Evolutionary conservation across 1,140 invertebrate genomes (phyloP).

Genomic region (Arion vulgaris): DNA sequence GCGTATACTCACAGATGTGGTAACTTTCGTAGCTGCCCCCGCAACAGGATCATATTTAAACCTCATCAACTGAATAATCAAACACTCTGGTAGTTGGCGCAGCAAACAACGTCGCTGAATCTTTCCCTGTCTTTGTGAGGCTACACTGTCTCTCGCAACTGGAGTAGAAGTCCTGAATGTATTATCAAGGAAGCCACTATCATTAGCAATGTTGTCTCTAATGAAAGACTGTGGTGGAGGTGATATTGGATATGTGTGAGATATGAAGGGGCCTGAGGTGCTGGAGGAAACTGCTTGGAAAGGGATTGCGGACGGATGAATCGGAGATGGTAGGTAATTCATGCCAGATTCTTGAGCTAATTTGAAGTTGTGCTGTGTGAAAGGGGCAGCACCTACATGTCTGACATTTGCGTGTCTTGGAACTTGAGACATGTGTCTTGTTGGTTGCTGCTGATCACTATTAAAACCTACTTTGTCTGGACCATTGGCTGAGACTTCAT

Average conservation of each 20-base stretch:
- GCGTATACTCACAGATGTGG: conserved; percentile 63
- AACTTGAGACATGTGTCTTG: conserved; percentile 1
- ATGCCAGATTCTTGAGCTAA: conserved; percentile 14
- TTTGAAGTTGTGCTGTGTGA: background rate
- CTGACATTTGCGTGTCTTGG: background rate
- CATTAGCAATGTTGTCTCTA: conserved; percentile 50
- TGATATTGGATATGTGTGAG: background rate
- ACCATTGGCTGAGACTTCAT: conserved; percentile 43
- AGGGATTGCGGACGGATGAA: conserved; percentile 9
- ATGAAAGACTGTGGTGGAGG: background rate
- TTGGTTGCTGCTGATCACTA: background rate
- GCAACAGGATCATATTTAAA: conserved; percentile 60
- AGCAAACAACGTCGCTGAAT: conserved; percentile 64
- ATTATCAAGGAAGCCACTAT: conserved; percentile 66
- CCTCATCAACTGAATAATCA: conserved; percentile 69
- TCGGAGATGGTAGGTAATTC: conserved; percentile 16
- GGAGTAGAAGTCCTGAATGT: conserved; percentile 68
- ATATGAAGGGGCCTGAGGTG: too few relatives aligned
- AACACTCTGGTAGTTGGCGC: conserved; percentile 68
- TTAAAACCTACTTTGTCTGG: background rate
- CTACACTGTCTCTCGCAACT: conserved; percentile 40
- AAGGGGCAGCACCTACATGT: background rate
- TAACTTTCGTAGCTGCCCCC: conserved; percentile 58
- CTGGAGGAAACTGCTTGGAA: background rate
- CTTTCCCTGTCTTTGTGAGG: conserved; percentile 41